Evolutionary conservation across 2,888 invertebrate genomes (phyloP).

Genomic region (Caenorhabditis auriculariae): DNA sequence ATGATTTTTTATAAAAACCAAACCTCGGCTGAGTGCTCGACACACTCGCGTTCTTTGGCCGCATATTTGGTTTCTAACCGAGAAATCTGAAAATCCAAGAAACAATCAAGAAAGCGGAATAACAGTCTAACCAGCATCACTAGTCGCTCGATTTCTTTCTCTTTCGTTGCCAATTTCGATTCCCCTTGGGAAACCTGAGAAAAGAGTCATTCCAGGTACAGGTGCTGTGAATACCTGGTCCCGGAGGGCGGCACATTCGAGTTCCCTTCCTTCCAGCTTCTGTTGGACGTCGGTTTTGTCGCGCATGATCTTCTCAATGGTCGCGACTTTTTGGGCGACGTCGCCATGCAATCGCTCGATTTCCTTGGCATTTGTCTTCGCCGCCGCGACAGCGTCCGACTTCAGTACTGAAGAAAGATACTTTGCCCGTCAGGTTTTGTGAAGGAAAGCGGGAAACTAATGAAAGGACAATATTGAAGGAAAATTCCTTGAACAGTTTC

Average conservation of each 20-base stretch:
- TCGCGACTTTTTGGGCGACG: constrained; percentile 12
- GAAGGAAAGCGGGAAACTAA: too few relatives aligned
- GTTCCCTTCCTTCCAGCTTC: constrained; percentile 1
- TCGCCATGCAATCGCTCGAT: constrained; percentile 13
- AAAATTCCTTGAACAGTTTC: too few relatives aligned
- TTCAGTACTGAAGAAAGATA: constrained; percentile 4
- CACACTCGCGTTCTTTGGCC: constrained; percentile 13
- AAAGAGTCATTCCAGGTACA: too few relatives aligned
- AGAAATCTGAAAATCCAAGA: too few relatives aligned
- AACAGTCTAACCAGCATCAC: too few relatives aligned
- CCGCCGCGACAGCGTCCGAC: constrained; percentile 1
- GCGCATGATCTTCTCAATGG: constrained; percentile 15
- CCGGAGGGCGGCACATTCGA: constrained; percentile 4
- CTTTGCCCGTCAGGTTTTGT: neutral
- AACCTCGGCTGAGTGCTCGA: too few relatives aligned
- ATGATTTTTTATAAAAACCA: too few relatives aligned
- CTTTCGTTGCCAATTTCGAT: too few relatives aligned
- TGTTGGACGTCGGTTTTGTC: constrained; percentile 15
- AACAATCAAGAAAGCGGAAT: constrained; percentile 1
- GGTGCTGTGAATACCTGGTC: constrained; percentile 5
- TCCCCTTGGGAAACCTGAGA: too few relatives aligned
- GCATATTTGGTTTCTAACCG: constrained; percentile 9
- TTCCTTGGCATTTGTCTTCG: neutral
- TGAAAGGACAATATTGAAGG: too few relatives aligned
- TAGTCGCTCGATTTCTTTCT: too few relatives aligned